Evolutionary conservation across 2,113 vertebrate species (phyloP).

Genomic region (Noturus placidus): DNA sequence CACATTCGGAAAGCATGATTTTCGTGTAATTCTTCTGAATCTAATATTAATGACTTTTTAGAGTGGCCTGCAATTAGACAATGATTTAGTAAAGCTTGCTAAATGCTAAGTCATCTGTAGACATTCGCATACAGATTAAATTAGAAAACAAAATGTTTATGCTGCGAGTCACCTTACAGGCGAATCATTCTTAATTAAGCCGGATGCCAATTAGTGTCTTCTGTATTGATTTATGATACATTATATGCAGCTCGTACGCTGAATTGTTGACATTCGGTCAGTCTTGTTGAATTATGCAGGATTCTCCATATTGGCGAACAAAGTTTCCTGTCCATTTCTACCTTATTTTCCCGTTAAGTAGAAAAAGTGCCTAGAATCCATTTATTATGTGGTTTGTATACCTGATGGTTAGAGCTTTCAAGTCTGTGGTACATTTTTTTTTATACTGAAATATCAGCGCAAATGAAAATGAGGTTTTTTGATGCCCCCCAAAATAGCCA

Average conservation of each 20-base stretch:
- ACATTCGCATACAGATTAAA: not conserved
- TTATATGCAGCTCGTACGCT: not conserved
- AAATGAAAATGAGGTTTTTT: not conserved
- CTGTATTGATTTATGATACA: not conserved
- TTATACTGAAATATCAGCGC: conserved; percentile 5
- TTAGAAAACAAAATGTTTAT: not conserved
- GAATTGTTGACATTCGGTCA: not conserved
- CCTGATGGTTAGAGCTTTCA: not conserved
- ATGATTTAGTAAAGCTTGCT: not conserved
- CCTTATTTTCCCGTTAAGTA: not conserved
- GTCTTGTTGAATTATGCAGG: not conserved
- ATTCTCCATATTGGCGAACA: not conserved
- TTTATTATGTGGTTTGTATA: not conserved
- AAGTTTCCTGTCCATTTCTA: not conserved
- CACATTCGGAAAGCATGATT: not conserved
- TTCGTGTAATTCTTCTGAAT: not conserved
- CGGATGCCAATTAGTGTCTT: not conserved
- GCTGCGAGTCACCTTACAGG: not conserved
- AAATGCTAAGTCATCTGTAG: conserved; percentile 7
- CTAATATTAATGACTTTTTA: not conserved
- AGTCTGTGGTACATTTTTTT: not conserved
- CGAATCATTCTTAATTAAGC: conserved; percentile 18
- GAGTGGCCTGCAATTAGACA: not conserved
- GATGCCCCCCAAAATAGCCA: not conserved
- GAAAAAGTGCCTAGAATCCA: not conserved